phyloP scores from a whole-genome alignment of 2,888 invertebrate species.

The Papilio demoleus region DNA sequence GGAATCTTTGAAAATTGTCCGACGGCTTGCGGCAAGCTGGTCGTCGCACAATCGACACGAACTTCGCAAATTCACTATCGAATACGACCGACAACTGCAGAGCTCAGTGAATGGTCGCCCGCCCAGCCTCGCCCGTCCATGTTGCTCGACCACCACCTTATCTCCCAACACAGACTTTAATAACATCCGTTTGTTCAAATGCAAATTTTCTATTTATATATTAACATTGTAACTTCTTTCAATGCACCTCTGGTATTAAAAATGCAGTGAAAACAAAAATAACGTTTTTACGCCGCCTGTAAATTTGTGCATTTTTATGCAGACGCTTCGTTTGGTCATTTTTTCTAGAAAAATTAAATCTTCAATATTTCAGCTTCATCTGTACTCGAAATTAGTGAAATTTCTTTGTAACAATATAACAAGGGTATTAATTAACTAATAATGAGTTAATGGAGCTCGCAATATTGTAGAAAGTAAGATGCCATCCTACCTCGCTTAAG shows the following conservation, averaged over 20 bases:
- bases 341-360: background rate
- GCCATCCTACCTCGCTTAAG: background rate
- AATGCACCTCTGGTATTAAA: background rate
- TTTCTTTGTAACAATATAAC: background rate
- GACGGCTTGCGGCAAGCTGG: constrained; percentile 7
- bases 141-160: constrained; percentile 1
- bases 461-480: background rate
- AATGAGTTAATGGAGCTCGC: constrained; percentile 15
- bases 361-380: background rate
- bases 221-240: constrained; percentile 3
- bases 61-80: constrained; percentile 28
- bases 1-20: constrained; percentile 10
- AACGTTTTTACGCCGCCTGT: too few species aligned
- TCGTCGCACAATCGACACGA: constrained; percentile 28
- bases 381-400: background rate
- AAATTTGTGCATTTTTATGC: too few species aligned
- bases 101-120: constrained; percentile 12
- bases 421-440: background rate
- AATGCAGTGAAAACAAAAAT: background rate
- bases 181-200: constrained; percentile 31
- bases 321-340: background rate
- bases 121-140: background rate
- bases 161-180: constrained; percentile 20
- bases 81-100: constrained; percentile 4
- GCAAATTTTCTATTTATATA: constrained; percentile 9